Base-by-base conservation (phyloP, 1,140 invertebrate species). In the Drosophila santomea region DNA sequence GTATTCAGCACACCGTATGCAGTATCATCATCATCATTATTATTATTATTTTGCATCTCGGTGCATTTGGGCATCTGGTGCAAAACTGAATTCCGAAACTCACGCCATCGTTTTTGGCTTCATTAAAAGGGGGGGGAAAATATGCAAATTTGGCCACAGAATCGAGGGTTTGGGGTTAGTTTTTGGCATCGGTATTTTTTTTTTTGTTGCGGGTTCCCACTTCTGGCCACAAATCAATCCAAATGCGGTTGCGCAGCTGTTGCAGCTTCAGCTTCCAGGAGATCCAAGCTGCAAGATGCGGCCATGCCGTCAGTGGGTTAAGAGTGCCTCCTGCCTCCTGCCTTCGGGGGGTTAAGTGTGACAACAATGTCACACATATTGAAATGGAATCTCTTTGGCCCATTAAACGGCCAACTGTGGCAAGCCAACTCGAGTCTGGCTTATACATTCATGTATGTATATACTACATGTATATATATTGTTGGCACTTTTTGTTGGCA, bases 371-470 rank as follows among this genome's bases (percentile, higher is more conserved):
- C 73, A 80, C 64, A 67, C 64, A 88, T 71, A 74, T 89, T 79
- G 79, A 90, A 90, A 90, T 86, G 79, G 80, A 90, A 90, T 90
- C 82, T 90, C 78, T 90, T 90, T 90, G 86, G 86, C 81, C 86
- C 82, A 90, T 83, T 86, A 90, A 90, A 83, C 62, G 59, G 48
- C 51, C 78, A 85, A 85, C 74, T 80, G 69, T 85, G 78, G 69
- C 68, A 45, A 75, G 62, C 45, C 77, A 59, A 59, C 62, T 69
- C 41, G 20, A 55, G 38, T 44, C 23, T 64, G 6, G 10, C 11
- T 47, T 50, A 44, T 20, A 36, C 23, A 4, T n/a, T 8, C 7
- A 7, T 10, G 2, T 32, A 7, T 10, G 2, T 32, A 32, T 32
- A 32, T 32, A 32, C 17, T 17, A 17, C 17, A 17, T 8, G 8